Conservation (phyloP, 2,888 invertebrate species). For the Meghimatium bilineatum region DNA sequence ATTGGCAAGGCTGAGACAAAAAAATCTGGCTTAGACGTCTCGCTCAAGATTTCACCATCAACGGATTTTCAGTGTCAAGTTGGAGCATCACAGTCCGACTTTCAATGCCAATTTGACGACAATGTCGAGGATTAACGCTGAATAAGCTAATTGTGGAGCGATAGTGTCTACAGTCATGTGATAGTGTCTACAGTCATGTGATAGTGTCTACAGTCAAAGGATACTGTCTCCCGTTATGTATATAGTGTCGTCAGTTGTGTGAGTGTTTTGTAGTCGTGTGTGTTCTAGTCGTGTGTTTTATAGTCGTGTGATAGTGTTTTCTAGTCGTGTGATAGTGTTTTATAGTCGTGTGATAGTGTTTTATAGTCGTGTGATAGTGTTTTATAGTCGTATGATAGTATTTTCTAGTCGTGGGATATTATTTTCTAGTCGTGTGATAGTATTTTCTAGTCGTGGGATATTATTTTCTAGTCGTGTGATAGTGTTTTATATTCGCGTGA, state of each 20-base stretch:
- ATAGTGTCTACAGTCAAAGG: background rate
- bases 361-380: no score
- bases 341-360: no score
- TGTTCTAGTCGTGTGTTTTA: no score
- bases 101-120: slow-evolving; percentile 28
- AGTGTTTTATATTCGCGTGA: no score
- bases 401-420: no score
- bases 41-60: slow-evolving; percentile 6
- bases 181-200: background rate
- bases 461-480: no score
- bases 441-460: no score
- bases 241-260: no score
- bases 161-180: background rate
- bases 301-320: no score
- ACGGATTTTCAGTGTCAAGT: slow-evolving; percentile 39
- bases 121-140: background rate
- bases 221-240: background rate
- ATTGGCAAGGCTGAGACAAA: background rate
- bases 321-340: no score
- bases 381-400: no score
- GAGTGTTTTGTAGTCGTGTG: background rate
- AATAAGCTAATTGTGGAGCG: background rate
- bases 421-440: no score
- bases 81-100: slow-evolving; percentile 19
- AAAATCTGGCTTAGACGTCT: background rate